A percentile compares a stretch with the other conserved stretches of the same genome.
Conservation (phyloP, 2,113 vertebrate species). For the Oceanodroma tethys region DNA sequence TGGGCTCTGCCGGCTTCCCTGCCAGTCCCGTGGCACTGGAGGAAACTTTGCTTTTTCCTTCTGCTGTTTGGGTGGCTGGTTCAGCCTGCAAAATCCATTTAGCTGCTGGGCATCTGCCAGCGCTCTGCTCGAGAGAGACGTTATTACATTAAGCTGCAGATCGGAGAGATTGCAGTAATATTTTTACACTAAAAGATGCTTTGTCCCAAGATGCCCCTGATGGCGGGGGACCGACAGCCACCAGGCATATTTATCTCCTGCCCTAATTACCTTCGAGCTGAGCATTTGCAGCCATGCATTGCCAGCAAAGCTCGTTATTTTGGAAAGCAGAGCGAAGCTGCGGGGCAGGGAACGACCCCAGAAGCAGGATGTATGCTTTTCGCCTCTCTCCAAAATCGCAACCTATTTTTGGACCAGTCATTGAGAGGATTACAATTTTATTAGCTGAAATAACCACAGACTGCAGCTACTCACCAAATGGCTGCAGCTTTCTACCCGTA, state of each 20-base stretch:
- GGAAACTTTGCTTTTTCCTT: background rate
- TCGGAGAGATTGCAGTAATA: background rate
- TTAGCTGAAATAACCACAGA: background rate
- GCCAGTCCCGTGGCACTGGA: fast-evolving
- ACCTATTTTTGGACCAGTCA: background rate
- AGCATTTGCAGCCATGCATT: background rate
- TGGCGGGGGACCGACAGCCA: background rate
- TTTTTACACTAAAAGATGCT: background rate
- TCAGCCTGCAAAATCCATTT: background rate
- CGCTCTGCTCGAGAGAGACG: background rate
- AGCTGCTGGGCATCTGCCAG: background rate
- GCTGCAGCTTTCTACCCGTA: background rate
- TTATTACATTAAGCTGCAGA: conserved; percentile 7
- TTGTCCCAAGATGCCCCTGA: background rate
- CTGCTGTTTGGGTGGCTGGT: background rate
- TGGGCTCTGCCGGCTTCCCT: fast-evolving
- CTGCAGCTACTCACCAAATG: background rate
- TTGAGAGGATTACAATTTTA: background rate
- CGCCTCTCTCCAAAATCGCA: background rate
- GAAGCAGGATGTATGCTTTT: background rate
- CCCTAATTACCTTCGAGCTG: background rate
- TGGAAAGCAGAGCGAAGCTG: background rate
- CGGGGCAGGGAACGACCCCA: background rate
- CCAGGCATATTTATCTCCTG: background rate
- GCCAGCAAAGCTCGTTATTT: background rate